A percentile compares a stretch with the other conserved stretches of the same genome.
phyloP scores from a whole-genome alignment of 1,140 invertebrate genomes.

The Zaprionus ghesquierei region DNA sequence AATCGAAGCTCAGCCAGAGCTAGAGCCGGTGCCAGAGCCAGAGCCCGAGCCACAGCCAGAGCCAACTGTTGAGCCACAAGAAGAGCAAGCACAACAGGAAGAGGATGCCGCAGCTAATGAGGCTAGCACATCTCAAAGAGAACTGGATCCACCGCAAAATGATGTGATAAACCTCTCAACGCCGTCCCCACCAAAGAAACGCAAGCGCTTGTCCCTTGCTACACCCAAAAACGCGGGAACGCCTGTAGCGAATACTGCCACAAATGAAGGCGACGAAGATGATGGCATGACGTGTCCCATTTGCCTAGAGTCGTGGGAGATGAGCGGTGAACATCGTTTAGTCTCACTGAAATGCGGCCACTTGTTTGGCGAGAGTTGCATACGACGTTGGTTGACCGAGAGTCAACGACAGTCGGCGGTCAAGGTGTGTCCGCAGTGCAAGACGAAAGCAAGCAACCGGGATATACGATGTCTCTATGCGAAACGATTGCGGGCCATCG shows the following conservation, averaged over 20 bases:
- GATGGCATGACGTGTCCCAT: conserved; percentile 91
- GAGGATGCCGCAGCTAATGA: neutral
- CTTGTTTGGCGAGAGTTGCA: conserved; percentile 93
- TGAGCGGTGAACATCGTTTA: conserved; percentile 92
- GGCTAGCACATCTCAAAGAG: conserved; percentile 1
- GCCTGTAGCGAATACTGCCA: neutral
- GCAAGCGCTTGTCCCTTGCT: conserved; percentile 49
- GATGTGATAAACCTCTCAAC: conserved; percentile 38
- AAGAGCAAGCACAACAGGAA: neutral
- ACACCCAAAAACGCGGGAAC: conserved; percentile 15
- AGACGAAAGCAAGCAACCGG: conserved; percentile 87
- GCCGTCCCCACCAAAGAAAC: conserved; percentile 71
- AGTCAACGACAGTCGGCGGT: conserved; percentile 80
- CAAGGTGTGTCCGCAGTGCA: conserved; percentile 92
- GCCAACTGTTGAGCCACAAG: neutral
- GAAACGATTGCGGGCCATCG: conserved; percentile 85
- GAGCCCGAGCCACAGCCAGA: neutral
- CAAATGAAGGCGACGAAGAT: conserved; percentile 82
- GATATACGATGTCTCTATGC: conserved; percentile 91
- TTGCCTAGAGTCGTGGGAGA: conserved; percentile 93
- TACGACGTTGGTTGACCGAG: conserved; percentile 89
- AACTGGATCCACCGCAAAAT: neutral
- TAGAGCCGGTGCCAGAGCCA: neutral
- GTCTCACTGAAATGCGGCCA: conserved; percentile 94
- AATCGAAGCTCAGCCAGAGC: neutral